Conservation (phyloP, 1,140 invertebrate genomes). For the Cotesia typhae region DNA sequence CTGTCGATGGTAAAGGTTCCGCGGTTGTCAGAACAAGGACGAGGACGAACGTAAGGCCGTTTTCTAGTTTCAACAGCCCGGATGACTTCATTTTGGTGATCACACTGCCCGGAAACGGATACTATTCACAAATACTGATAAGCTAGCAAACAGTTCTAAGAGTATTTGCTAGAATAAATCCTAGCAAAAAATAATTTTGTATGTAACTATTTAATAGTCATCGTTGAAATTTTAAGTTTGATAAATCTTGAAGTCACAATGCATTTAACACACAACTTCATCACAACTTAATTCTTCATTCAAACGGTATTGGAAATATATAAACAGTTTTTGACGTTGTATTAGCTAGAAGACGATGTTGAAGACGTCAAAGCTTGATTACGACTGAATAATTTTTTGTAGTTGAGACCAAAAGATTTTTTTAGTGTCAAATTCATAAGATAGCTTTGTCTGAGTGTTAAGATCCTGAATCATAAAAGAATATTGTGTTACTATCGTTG, state of each 20-base stretch:
- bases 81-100: conserved; percentile 31
- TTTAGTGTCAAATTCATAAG: background rate
- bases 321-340: no score
- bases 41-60: conserved; percentile 46
- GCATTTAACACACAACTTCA: background rate
- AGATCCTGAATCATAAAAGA: background rate
- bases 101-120: background rate
- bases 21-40: conserved; percentile 48
- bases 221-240: no score
- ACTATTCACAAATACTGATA: no score
- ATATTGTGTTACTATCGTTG: conserved; percentile 12
- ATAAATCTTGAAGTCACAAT: background rate
- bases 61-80: conserved; percentile 43
- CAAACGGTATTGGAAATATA: no score
- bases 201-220: no score
- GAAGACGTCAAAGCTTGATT: background rate
- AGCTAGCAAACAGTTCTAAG: background rate
- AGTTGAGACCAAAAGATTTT: background rate
- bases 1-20: conserved; percentile 48
- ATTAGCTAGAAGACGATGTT: background rate
- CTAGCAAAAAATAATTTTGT: no score
- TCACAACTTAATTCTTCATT: no score
- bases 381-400: background rate
- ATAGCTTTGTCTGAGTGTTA: background rate
- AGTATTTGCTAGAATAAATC: background rate